Conservation (phyloP, 1,140 invertebrate species). For the Drosophila tropicalis region DNA sequence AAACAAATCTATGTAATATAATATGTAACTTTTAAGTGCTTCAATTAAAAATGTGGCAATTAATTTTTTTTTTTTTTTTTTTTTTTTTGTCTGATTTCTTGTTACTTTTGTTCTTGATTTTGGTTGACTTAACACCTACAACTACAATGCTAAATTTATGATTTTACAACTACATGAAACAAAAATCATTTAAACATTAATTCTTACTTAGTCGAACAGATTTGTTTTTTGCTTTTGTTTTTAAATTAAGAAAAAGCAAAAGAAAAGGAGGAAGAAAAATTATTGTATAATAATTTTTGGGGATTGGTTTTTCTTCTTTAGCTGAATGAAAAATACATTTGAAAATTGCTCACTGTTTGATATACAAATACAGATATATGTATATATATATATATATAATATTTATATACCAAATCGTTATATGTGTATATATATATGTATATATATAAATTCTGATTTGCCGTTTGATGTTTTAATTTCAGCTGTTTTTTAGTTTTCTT, state of each 20-base stretch:
- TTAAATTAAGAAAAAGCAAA: not conserved
- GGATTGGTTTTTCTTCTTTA: constrained; percentile 25
- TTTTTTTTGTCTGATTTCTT: constrained; percentile 5
- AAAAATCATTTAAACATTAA: constrained; percentile 51
- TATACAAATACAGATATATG: constrained; percentile 72
- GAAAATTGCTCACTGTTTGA: constrained; percentile 70
- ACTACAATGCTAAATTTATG: constrained; percentile 64
- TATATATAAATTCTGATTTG: constrained; percentile 73
- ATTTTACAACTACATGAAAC: constrained; percentile 52
- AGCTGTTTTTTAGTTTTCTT: constrained; percentile 53
- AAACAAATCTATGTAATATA: not conserved
- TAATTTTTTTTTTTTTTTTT: constrained; percentile 36
- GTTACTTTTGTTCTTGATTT: constrained; percentile 8
- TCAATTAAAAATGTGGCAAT: constrained; percentile 7
- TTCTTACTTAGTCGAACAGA: constrained; percentile 48
- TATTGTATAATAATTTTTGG: constrained; percentile 24
- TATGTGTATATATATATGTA: constrained; percentile 44
- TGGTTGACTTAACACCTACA: constrained; percentile 24
- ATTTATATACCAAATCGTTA: constrained; percentile 62
- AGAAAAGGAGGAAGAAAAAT: constrained; percentile 34
- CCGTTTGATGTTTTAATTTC: constrained; percentile 66
- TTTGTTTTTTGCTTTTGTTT: not conserved
- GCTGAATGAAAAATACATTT: constrained; percentile 61
- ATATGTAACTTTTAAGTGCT: constrained; percentile 23
- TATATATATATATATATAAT: constrained; percentile 46